phyloP scores from a whole-genome alignment of 1,140 invertebrate genomes.

The Drosophila sturtevanti region DNA sequence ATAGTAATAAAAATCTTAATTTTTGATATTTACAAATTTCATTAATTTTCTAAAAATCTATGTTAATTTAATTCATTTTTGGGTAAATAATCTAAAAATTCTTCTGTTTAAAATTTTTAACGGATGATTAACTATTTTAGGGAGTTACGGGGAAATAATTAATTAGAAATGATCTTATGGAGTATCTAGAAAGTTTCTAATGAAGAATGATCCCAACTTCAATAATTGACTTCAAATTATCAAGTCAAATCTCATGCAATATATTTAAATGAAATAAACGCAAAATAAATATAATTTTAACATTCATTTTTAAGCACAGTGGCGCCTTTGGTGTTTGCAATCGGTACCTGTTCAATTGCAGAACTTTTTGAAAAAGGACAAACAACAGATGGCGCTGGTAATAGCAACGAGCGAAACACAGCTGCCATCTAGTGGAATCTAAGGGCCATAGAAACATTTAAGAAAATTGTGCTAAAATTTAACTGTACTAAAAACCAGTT shows the following conservation, averaged over 20 bases:
- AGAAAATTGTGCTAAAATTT: constrained; percentile 1
- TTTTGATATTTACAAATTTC: no score
- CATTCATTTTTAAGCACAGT: not conserved
- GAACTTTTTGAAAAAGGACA: constrained; percentile 2
- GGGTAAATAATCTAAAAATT: no score
- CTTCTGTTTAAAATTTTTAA: no score
- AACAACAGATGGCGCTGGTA: constrained; percentile 60
- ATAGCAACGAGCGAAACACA: constrained; percentile 22
- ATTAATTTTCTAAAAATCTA: no score
- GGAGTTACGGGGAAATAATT: no score
- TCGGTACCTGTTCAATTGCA: not conserved
- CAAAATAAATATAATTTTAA: not conserved
- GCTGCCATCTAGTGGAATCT: constrained; percentile 57
- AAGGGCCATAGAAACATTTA: constrained; percentile 17
- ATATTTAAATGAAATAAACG: not conserved
- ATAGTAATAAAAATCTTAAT: no score
- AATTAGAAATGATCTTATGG: no score
- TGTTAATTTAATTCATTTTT: no score
- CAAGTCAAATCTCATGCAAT: no score
- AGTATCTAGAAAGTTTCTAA: no score
- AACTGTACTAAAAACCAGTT: constrained; percentile 11
- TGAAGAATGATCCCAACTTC: no score
- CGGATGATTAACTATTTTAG: no score
- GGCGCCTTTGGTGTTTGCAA: not conserved
- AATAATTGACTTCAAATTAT: not conserved